These are phyloP conservation scores for Dromaius novaehollandiae DNA, from an alignment of 2,113 vertebrate species.

Conservation along the genomic window DNA sequence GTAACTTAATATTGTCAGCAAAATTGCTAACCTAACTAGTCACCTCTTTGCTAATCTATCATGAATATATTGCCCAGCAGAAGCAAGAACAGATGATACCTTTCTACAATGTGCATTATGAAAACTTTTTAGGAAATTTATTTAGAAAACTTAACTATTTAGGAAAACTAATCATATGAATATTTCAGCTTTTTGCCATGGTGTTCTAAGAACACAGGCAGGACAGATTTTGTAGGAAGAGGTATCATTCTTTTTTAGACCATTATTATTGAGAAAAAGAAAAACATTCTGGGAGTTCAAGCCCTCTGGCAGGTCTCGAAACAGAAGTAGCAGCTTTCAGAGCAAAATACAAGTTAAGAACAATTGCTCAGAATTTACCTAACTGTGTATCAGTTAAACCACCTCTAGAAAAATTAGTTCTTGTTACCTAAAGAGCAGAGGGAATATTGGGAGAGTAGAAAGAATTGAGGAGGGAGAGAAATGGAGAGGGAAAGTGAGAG, in stretches of 20 bases:
- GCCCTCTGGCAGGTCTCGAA: not conserved
- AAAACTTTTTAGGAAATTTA: not conserved
- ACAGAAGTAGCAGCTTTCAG: not conserved
- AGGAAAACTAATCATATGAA: not conserved
- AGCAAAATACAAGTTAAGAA: not conserved
- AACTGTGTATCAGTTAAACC: not conserved
- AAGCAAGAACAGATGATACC: not conserved
- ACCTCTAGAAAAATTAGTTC: not conserved
- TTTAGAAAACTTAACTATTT: not conserved
- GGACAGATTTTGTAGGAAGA: not conserved
- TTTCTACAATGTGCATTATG: not conserved
- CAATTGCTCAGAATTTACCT: not conserved
- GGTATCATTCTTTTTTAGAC: not conserved
- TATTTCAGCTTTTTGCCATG: not conserved
- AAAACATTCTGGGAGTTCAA: not conserved
- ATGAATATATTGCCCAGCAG: not conserved
- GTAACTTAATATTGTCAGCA: not conserved
- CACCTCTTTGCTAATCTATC: not conserved
- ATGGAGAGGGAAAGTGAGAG: not conserved
- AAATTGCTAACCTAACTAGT: too few species aligned
- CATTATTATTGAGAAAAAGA: not conserved
- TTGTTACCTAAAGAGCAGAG: not conserved
- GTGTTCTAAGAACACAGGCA: not conserved
- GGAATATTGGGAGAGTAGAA: not conserved
- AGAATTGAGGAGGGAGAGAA: not conserved